Conservation (phyloP, 2,113 vertebrate species). For the Oreochromis spilurus region DNA sequence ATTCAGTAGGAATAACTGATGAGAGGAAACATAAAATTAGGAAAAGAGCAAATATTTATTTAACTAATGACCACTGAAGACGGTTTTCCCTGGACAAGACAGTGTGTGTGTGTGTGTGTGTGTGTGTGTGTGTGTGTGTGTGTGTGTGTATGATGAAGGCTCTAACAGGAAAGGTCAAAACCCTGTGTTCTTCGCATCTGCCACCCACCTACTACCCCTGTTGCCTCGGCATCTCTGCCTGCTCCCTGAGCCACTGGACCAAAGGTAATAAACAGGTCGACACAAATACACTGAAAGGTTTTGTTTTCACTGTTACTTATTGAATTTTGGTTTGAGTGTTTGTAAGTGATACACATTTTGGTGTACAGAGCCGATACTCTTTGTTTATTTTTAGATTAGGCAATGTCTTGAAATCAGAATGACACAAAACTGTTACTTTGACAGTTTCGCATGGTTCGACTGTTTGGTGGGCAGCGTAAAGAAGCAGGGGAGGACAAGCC, state of each 20-base stretch:
- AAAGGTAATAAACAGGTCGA: neutral
- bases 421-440: neutral
- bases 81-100: neutral
- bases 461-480: neutral
- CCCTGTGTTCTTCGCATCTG: neutral
- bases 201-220: neutral
- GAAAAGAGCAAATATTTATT: neutral
- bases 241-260: neutral
- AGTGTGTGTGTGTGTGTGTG: neutral
- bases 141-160: neutral
- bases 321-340: neutral
- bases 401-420: neutral
- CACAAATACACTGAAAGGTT: neutral
- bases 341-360: neutral
- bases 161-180: neutral
- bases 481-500: neutral
- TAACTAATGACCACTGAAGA: neutral
- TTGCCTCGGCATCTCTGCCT: neutral
- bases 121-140: no score
- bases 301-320: neutral
- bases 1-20: neutral
- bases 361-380: neutral
- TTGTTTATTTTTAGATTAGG: neutral
- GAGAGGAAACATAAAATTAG: neutral
- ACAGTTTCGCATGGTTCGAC: neutral